Evolutionary conservation across 2,888 invertebrate genomes (phyloP).

Genomic region (Stenodema calcarata): DNA sequence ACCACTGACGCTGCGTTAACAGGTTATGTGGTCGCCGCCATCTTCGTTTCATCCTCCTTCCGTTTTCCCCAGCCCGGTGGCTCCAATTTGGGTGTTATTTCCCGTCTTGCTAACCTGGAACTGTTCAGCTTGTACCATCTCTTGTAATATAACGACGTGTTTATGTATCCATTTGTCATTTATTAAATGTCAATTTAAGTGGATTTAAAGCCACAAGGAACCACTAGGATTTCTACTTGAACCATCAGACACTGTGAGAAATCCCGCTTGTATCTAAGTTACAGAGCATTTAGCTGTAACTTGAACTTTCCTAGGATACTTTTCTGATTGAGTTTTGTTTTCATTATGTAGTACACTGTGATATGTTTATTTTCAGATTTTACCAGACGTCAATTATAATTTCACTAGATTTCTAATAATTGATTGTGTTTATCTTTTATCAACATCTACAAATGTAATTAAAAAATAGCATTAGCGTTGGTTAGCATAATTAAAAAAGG

Average conservation of each 20-base stretch:
- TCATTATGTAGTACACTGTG: constrained; percentile 38
- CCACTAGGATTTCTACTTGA: neutral
- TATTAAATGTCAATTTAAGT: no score
- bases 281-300: neutral
- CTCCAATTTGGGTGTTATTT: no score
- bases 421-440: constrained; percentile 11
- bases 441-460: constrained; percentile 42
- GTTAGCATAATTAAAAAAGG: constrained; percentile 44
- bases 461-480: constrained; percentile 41
- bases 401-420: constrained; percentile 32
- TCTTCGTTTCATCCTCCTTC: no score
- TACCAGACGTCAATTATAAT: constrained; percentile 35
- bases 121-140: no score
- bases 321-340: neutral
- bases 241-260: neutral
- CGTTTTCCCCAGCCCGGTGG: no score
- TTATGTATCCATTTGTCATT: no score
- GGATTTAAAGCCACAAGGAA: no score
- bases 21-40: no score
- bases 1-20: no score
- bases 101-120: no score
- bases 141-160: no score
- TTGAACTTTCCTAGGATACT: neutral
- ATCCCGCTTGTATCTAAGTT: neutral
- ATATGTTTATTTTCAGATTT: constrained; percentile 37